Conservation (phyloP, 2,797 vertebrate genomes). For the Sparidentex hasta region DNA sequence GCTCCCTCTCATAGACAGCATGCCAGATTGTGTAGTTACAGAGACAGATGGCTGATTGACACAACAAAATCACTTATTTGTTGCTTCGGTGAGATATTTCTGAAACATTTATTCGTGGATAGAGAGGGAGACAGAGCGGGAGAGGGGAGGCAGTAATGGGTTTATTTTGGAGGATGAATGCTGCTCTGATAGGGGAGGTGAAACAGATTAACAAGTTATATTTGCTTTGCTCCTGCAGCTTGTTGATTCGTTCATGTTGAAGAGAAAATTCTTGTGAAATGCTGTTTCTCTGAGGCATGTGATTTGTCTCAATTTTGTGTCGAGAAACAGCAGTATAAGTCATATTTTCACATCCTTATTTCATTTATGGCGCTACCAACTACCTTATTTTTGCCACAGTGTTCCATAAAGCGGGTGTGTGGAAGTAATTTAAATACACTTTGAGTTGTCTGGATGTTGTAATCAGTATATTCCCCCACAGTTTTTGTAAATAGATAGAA, state of each 20-base stretch:
- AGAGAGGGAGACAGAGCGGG: not conserved
- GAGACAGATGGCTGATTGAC: constrained; percentile 61
- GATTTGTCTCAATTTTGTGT: constrained; percentile 9
- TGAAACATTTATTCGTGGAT: constrained; percentile 26
- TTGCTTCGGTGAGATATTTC: constrained; percentile 27
- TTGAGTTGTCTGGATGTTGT: not conserved
- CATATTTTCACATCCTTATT: constrained; percentile 11
- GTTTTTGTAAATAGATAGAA: not conserved
- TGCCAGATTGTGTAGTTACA: constrained; percentile 34
- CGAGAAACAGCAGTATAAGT: constrained; percentile 5
- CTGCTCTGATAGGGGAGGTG: constrained; percentile 34
- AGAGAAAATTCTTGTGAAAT: constrained; percentile 3
- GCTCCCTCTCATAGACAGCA: constrained; percentile 35
- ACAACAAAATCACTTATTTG: constrained; percentile 45
- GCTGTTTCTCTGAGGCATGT: constrained; percentile 24
- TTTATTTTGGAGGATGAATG: constrained; percentile 60
- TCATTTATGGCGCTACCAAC: not conserved
- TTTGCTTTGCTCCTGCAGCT: constrained; percentile 44
- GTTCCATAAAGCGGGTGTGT: constrained; percentile 2
- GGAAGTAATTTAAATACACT: not conserved
- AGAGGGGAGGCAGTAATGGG: constrained; percentile 24
- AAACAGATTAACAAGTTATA: constrained; percentile 38
- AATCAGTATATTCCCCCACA: not conserved
- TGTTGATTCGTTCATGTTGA: constrained; percentile 37
- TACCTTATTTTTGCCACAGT: constrained; percentile 5